Evolutionary conservation across 2,888 invertebrate genomes (phyloP), one percentile per base, ranked within the genome.

Genomic region (Noctua fimbriata): DNA sequence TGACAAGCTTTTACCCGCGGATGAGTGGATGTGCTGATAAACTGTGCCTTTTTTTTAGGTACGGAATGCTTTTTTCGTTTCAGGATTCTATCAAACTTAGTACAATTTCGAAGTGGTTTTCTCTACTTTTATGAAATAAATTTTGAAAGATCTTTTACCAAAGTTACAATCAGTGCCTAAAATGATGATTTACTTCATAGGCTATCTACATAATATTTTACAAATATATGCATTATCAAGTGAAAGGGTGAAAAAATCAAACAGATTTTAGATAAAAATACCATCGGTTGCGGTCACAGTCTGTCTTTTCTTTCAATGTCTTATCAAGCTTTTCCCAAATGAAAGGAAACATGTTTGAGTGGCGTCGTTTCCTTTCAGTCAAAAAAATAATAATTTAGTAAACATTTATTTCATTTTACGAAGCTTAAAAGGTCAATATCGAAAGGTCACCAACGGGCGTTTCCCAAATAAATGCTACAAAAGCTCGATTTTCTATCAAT

Each of bases 1-100:
- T 72, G 69, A 81, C 71, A 72, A 71, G 63, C 36, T 81, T 74
- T 74, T 65, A 69, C 69, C 55, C 28, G 16, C 21, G 10, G 24
- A 24, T 60, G 55, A 16, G 52, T 44, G 41, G 16, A 63, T 83
- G 44, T 47, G 44, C 6, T 76, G 24, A 77, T 70, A 83, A n/a
- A 44, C 18, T 66, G 24, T 18, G 63, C 2, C 1, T 1, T 1
- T 69, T 67, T 55, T 78, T 60, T 66, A 24, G 1, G n/a, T 16
- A 52, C 18, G 32, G 18, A 7, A 32, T 16, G n/a, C 9, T 28
- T 52, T 83, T 77, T 66, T 41, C 6, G 16, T 73, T 80, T 69
- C 21, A 36, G 7, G 1, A 12, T 28, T 24, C 1, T 2, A 21
- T 41, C 6, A 21, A 47, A 24, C 18, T n/a, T n/a, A 9, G 9